Evolutionary conservation across 2,888 invertebrate species (phyloP), one percentile per base, ranked within the genome.

Genomic region (Morpho deidamia): DNA sequence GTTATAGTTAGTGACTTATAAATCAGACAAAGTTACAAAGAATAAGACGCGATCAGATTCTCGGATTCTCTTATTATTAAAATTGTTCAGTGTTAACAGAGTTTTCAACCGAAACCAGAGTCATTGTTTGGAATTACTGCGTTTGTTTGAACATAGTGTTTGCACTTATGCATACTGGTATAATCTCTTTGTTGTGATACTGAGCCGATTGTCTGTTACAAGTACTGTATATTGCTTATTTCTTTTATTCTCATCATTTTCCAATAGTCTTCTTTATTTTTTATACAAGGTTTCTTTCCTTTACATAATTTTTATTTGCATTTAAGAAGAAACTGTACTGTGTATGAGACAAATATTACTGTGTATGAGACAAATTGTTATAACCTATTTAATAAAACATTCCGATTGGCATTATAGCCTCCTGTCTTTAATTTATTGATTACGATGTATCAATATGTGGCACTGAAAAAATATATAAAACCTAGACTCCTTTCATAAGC

Each of bases 81-180:
- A 37, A 44, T 46, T 52, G 48, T 55, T 53, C 38, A 52, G 46
- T 42, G 58, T 37, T 49, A 56, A 45, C 37, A 11, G 43, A 45
- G 37, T 43, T 53, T 53, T 58, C 44, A 46, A 52, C 44, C 23
- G 62, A 70, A 72, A 72, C 55, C 44, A 53, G 68, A 70, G 64
- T 53, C 62, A 47, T 61, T 74, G 75, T 75, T 73, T 71, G 67
- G 56, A 66, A 64, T 68, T 62, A 62, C 63, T 55, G 52, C 54
- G 64, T 65, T 62, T 70, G 68, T 72, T 71, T 67, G 60, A 58
- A 66, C 58, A 59, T 57, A 51, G 51, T 70, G 67, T 58, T 58
- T 55, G 54, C 37, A 49, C n/a, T 51, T 45, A 48, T 41, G 11
- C 3, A 23, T 44, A n/a, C n/a, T n/a, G 34, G 40, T 34, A 12